These are phyloP conservation scores for Solen grandis DNA, from an alignment of 1,140 invertebrate species.

Conservation along the genomic window DNA sequence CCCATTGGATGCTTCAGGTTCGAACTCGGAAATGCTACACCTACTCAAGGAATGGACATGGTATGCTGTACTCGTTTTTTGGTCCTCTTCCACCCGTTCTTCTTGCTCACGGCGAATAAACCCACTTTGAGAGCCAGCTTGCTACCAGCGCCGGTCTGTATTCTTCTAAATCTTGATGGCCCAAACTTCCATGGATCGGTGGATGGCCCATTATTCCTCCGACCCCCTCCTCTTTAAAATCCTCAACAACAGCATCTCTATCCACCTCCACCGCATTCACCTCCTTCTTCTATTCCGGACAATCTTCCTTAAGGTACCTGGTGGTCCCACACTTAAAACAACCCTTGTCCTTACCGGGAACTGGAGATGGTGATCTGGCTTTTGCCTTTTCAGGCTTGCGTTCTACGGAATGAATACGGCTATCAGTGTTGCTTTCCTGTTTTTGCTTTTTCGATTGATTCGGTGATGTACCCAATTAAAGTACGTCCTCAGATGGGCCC, in stretches of 20 bases:
- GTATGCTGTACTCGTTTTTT: neutral
- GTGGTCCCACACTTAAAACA: neutral
- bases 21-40: neutral
- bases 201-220: too few relatives aligned
- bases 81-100: neutral
- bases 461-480: neutral
- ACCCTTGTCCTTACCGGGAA: too few relatives aligned
- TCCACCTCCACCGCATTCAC: neutral
- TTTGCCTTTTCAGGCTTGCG: neutral
- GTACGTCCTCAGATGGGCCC: neutral
- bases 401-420: neutral
- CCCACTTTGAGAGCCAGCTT: neutral
- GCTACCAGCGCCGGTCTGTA: neutral
- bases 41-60: neutral
- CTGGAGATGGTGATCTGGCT: too few relatives aligned
- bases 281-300: neutral
- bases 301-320: neutral
- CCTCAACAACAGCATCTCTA: neutral
- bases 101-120: neutral
- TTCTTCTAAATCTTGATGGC: too few relatives aligned
- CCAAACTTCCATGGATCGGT: too few relatives aligned
- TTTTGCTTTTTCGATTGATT: neutral
- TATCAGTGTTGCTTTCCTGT: neutral
- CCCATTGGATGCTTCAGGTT: neutral
- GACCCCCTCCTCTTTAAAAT: constrained; percentile 24